phyloP scores from a whole-genome alignment of 2,888 invertebrate genomes.

The Ophioninae sp. region DNA sequence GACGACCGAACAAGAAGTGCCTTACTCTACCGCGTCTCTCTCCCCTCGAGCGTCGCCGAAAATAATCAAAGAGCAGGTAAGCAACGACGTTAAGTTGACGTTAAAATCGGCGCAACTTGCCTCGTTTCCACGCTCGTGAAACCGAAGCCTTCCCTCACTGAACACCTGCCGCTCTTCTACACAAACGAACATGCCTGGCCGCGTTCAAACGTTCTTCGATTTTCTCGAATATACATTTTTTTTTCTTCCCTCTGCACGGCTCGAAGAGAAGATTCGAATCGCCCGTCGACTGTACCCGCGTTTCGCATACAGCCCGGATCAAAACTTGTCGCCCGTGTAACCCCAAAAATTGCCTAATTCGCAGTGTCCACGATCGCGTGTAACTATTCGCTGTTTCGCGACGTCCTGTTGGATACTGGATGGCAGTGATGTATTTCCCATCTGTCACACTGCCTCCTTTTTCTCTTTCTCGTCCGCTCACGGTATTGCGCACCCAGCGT shows the following conservation, averaged over 20 bases:
- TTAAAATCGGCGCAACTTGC: not conserved
- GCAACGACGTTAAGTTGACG: not conserved
- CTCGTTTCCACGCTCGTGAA: not conserved
- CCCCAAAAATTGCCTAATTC: too few relatives aligned
- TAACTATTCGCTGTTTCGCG: too few relatives aligned
- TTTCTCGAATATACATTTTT: not conserved
- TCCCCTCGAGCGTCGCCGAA: conserved; percentile 16
- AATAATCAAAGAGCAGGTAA: conserved; percentile 51
- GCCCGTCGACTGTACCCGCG: not conserved
- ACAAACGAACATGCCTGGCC: not conserved
- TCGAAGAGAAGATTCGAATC: conserved; percentile 9
- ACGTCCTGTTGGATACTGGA: too few relatives aligned
- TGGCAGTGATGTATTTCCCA: too few relatives aligned
- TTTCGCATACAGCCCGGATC: conserved; percentile 21
- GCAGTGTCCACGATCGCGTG: too few relatives aligned
- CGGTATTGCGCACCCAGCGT: too few relatives aligned
- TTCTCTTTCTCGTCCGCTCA: not conserved
- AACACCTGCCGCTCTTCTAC: conserved; percentile 36
- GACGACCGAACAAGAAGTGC: conserved; percentile 44
- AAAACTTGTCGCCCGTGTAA: conserved; percentile 2
- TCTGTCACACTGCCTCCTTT: not conserved
- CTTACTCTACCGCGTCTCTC: conserved; percentile 36
- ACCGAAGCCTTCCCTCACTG: not conserved
- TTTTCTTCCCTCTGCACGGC: conserved; percentile 24
- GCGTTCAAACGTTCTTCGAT: not conserved